phyloP scores from a whole-genome alignment of 2,113 vertebrate species.

The Eretmochelys imbricata region DNA sequence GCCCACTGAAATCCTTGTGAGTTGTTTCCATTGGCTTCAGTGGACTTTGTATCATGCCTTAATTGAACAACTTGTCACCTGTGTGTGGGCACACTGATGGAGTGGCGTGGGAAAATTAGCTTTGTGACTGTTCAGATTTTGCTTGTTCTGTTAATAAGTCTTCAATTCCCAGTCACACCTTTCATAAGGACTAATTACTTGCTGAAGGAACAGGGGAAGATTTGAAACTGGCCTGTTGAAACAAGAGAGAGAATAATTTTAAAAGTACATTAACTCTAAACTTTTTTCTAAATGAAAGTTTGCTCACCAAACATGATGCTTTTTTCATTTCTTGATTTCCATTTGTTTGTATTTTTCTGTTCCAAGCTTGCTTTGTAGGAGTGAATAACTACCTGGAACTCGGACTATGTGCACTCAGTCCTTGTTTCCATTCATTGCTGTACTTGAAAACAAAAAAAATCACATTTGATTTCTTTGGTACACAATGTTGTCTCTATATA shows the following conservation, averaged over 20 bases:
- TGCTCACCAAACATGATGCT: not conserved
- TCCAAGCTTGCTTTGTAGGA: slow-evolving; percentile 48
- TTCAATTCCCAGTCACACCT: accelerated
- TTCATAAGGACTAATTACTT: not conserved
- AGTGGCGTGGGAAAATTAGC: not conserved
- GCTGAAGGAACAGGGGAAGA: not conserved
- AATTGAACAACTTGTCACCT: not conserved
- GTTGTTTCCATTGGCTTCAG: accelerated
- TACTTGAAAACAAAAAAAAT: slow-evolving; percentile 27
- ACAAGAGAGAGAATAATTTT: not conserved
- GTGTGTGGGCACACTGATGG: not conserved
- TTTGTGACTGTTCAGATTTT: not conserved
- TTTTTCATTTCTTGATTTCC: not conserved
- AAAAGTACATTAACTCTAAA: not conserved
- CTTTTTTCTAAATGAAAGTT: not conserved
- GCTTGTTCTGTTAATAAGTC: not conserved
- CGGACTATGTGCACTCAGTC: slow-evolving; percentile 44
- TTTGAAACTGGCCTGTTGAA: not conserved
- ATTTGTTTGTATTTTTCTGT: slow-evolving; percentile 19
- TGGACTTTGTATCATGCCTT: not conserved
- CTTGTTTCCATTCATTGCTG: slow-evolving; percentile 60
- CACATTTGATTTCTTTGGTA: slow-evolving; percentile 53
- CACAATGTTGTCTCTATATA: slow-evolving; percentile 58
- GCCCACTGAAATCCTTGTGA: not conserved
- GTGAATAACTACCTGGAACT: slow-evolving; percentile 51